Conservation (phyloP, 2,797 vertebrate genomes). For the Brachyrhaphis roseni region DNA sequence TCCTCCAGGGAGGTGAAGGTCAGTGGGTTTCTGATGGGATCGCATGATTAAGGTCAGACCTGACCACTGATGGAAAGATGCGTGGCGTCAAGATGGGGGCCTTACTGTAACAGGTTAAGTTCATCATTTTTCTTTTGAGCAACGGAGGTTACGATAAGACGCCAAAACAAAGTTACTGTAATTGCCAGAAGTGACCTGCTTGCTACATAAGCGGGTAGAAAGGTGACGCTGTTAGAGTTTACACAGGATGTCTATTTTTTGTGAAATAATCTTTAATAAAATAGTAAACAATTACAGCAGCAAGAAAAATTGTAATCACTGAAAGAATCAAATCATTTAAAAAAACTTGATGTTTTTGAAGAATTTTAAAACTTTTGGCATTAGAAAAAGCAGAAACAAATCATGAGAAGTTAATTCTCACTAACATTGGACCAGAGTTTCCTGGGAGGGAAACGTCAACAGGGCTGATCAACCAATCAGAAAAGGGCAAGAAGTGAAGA, state of each 20-base stretch:
- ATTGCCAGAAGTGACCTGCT: conserved; percentile 12
- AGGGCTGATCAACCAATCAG: neutral
- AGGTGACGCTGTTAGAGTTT: neutral
- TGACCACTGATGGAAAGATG: conserved; percentile 64
- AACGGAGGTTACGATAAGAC: conserved; percentile 63
- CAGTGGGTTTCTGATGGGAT: conserved; percentile 79
- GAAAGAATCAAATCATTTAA: neutral
- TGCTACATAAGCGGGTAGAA: neutral
- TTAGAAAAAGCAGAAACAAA: too few relatives aligned
- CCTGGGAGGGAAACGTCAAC: neutral
- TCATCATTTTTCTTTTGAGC: conserved; percentile 62
- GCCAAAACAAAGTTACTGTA: conserved; percentile 40
- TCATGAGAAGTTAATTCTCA: neutral
- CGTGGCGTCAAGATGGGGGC: conserved; percentile 57
- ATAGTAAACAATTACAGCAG: neutral
- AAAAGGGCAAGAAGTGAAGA: neutral
- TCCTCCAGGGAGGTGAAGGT: conserved; percentile 80
- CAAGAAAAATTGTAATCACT: neutral
- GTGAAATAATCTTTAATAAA: neutral
- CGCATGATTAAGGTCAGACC: conserved; percentile 82
- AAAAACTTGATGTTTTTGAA: neutral
- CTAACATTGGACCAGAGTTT: neutral
- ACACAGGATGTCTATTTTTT: neutral
- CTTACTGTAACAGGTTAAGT: conserved; percentile 62
- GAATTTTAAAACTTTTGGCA: neutral